A percentile compares a stretch with the other conserved stretches of the same genome.
Evolutionary conservation across 2,797 vertebrate species (phyloP).

Genomic region (Carcharodon carcharias): DNA sequence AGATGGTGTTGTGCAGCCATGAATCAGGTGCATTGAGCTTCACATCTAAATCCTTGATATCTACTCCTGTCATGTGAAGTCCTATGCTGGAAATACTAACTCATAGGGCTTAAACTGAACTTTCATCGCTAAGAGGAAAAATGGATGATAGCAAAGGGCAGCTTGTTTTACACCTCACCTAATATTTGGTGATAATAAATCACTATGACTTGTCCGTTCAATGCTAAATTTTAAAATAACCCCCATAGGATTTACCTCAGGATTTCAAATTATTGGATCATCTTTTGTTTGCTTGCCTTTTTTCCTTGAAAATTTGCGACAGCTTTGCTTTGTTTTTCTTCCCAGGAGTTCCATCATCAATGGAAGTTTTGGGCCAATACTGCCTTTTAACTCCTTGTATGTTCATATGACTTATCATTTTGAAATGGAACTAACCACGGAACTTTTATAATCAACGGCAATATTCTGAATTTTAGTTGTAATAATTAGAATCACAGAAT

Average conservation of each 20-base stretch:
- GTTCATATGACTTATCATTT: not conserved
- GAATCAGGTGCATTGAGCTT: not conserved
- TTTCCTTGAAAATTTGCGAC: not conserved
- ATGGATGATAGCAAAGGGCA: not conserved
- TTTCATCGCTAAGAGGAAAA: not conserved
- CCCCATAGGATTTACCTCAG: not conserved
- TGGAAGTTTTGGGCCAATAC: not conserved
- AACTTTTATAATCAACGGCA: not conserved
- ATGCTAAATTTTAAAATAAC: not conserved
- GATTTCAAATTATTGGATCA: not conserved
- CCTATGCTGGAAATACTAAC: not conserved
- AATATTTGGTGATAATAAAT: not conserved
- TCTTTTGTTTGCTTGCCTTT: not conserved
- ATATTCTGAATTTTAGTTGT: not conserved
- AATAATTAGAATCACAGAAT: not conserved
- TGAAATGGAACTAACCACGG: not conserved
- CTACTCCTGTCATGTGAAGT: not conserved
- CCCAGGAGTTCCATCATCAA: not conserved
- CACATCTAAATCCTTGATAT: not conserved
- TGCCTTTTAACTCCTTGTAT: not conserved
- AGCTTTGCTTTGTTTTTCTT: not conserved
- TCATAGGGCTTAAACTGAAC: not conserved
- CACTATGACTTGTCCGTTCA: not conserved
- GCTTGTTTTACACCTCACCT: not conserved
- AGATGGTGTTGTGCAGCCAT: not conserved